Conservation (phyloP, 2,113 vertebrate species). For the Tiliqua scincoides region DNA sequence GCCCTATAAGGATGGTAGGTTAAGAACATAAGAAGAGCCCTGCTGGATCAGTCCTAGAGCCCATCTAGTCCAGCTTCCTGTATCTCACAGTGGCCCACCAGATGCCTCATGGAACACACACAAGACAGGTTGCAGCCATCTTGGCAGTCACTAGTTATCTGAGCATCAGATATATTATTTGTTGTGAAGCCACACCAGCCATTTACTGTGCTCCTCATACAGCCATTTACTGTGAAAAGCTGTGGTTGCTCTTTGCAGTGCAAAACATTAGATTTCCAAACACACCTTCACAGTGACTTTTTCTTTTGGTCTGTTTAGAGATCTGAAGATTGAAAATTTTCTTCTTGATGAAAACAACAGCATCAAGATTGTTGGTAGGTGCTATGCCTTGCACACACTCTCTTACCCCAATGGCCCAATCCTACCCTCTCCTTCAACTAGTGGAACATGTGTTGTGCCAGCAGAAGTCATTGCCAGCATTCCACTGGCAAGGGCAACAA, state of each 20-base stretch:
- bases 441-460: no score
- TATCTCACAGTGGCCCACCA: no score
- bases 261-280: conserved; percentile 9
- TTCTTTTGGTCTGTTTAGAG: conserved; percentile 70
- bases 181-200: not conserved
- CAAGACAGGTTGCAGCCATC: not conserved
- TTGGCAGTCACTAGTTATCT: not conserved
- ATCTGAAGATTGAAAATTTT: conserved; percentile 90
- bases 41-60: no score
- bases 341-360: conserved; percentile 87
- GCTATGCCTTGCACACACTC: not conserved
- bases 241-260: not conserved
- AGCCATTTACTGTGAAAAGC: conserved; percentile 3
- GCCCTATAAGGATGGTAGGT: not conserved
- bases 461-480: no score
- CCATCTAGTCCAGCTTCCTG: no score
- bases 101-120: no score
- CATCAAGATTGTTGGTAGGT: conserved; percentile 88
- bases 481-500: no score
- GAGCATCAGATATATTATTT: not conserved
- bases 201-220: not conserved
- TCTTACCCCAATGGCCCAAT: not conserved
- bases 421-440: no score
- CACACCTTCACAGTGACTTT: conserved; percentile 26
- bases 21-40: no score